phyloP scores from a whole-genome alignment of 2,888 invertebrate genomes.

The Scaptomyza tumidula region DNA sequence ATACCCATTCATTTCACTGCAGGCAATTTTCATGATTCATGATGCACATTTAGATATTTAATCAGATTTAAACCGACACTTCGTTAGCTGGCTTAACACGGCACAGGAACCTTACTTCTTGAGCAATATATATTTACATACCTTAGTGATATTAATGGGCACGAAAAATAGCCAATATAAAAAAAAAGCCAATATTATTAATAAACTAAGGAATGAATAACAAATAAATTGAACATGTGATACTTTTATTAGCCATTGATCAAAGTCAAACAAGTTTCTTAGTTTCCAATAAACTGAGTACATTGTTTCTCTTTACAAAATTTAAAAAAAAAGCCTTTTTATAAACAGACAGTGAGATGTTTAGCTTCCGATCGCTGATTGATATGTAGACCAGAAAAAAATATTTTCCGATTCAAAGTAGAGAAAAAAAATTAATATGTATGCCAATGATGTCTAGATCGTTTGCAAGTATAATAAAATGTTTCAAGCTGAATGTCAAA shows the following conservation, averaged over 20 bases:
- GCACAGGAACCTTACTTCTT: not conserved
- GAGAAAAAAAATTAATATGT: conserved; percentile 9
- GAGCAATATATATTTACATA: conserved; percentile 43
- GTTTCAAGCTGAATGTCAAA: not conserved
- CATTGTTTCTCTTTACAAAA: not conserved
- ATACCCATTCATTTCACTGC: no score
- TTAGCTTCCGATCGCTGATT: not conserved
- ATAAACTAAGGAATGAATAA: not conserved
- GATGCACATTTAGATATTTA: no score
- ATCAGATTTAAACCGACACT: no score
- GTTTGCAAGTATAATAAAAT: conserved; percentile 14
- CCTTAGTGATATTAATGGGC: conserved; percentile 74
- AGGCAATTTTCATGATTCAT: no score
- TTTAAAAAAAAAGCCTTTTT: conserved; percentile 3
- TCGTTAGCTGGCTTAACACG: not conserved
- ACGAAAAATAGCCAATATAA: conserved; percentile 73
- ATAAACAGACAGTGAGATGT: not conserved
- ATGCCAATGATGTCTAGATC: not conserved
- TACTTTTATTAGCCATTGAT: conserved; percentile 15
- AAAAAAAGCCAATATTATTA: conserved; percentile 13
- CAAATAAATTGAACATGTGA: not conserved
- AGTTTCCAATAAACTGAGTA: conserved; percentile 12
- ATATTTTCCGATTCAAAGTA: not conserved
- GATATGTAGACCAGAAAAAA: not conserved
- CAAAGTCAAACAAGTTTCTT: conserved; percentile 11